These are phyloP conservation scores for Poecilia velifera DNA, from an alignment of 2,797 vertebrate genomes.

Conservation along the genomic window DNA sequence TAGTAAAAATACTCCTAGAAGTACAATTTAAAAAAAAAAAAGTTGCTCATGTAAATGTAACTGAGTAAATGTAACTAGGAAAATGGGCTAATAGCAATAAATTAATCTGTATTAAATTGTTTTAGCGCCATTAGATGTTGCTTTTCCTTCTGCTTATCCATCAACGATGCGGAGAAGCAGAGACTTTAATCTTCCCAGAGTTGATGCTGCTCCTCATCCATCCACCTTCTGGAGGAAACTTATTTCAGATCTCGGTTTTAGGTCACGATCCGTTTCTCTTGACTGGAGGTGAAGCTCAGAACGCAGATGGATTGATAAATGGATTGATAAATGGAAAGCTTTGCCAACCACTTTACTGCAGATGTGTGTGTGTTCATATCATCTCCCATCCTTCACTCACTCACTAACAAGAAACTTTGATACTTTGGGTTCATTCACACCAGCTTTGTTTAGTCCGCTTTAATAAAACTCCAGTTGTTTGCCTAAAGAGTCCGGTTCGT, in stretches of 20 bases:
- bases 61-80: no score
- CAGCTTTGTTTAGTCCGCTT: no score
- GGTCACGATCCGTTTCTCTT: neutral
- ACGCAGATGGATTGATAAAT: neutral
- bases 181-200: no score
- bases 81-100: neutral
- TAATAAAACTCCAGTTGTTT: no score
- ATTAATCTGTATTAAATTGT: neutral
- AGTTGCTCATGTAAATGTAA: no score
- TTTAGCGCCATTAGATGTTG: neutral
- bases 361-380: neutral
- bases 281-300: neutral
- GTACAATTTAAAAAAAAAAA: no score
- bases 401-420: neutral
- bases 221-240: neutral
- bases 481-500: no score
- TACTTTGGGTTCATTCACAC: neutral
- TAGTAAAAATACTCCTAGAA: no score
- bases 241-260: neutral
- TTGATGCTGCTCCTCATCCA: neutral
- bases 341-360: neutral
- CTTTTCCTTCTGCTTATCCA: neutral
- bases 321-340: neutral
- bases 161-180: no score
- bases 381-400: neutral